A percentile compares a stretch with the other conserved stretches of the same genome.
These are phyloP conservation scores for Rhagologus leucostigma DNA, from an alignment of 2,113 vertebrate genomes.

Conservation along the genomic window DNA sequence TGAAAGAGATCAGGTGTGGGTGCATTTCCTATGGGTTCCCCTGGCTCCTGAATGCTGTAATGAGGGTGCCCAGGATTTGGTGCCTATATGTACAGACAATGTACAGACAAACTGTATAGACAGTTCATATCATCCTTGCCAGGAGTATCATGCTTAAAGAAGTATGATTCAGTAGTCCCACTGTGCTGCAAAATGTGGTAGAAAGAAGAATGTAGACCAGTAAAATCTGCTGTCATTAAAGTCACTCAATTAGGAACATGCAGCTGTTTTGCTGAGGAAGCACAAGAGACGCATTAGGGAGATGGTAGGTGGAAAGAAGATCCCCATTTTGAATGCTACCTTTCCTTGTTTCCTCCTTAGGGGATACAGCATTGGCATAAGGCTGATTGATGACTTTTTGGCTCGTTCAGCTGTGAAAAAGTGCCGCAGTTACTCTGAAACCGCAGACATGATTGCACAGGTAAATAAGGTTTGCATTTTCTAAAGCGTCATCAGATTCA, in stretches of 20 bases:
- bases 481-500: not conserved
- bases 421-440: conserved; percentile 80
- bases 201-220: not conserved
- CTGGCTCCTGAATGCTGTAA: not conserved
- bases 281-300: not conserved
- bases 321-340: not conserved
- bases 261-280: not conserved
- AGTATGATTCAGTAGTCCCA: not conserved
- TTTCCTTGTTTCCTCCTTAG: conserved; percentile 45
- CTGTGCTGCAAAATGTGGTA: not conserved
- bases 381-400: conserved; percentile 80
- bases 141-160: not conserved
- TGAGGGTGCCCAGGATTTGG: not conserved
- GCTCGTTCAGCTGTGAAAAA: conserved; percentile 74
- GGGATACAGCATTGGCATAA: conserved; percentile 74
- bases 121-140: not conserved
- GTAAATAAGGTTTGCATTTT: conserved; percentile 47
- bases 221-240: not conserved
- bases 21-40: not conserved
- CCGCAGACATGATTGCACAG: conserved; percentile 76
- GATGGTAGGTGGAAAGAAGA: not conserved
- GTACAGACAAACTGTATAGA: not conserved
- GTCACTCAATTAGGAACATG: not conserved
- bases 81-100: not conserved
- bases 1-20: not conserved